Evolutionary conservation across 2,113 vertebrate species (phyloP), one percentile per base, ranked within the genome.

Genomic region (Aphelocoma coerulescens): DNA sequence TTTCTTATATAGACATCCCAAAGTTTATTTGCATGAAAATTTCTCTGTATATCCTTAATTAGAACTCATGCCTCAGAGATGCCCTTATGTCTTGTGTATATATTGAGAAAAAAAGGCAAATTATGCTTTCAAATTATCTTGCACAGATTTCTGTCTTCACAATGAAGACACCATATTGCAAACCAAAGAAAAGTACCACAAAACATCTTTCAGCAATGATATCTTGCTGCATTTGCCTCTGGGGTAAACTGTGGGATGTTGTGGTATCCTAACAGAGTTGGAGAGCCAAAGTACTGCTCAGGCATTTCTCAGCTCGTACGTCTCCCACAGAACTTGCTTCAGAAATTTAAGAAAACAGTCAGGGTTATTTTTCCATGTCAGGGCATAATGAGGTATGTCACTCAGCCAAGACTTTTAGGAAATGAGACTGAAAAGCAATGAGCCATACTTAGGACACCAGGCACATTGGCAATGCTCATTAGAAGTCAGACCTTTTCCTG

Each of bases 361-460:
- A 67, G 26, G 57, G 72, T 88, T 88, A 66, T 83, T 95, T 89
- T 97, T 95, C 71, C 75, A 83, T 85, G 82, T 91, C 71, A 73
- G 48, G 46, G 30, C 59, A 74, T 76, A 90, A 91, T 1, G 30
- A 95, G 23, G 4, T 62, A 30, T 96, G 83, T 94, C 86, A 52
- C 30, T 90, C 72, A 73, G 71, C 55, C 82, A 96, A 88, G 59
- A 59, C 75, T 91, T 85, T 66, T 90, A 94, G 94, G 95, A 97
- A 96, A 96, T 91, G 89, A 94, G 82, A 37, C 39, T 88, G 88
- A 59, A 90, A 96, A 77, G 74, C 85, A 91, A 96, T 95, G 94
- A 96, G 82, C 88, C 91, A 63, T 94, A 61, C 59, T 80, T 79
- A 27, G 81, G 74, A 73, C 75, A 85, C 37, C 90, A 85, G 51